These are phyloP conservation scores for Galerucella nymphaeae DNA, from an alignment of 2,888 invertebrate species.

Conservation along the genomic window DNA sequence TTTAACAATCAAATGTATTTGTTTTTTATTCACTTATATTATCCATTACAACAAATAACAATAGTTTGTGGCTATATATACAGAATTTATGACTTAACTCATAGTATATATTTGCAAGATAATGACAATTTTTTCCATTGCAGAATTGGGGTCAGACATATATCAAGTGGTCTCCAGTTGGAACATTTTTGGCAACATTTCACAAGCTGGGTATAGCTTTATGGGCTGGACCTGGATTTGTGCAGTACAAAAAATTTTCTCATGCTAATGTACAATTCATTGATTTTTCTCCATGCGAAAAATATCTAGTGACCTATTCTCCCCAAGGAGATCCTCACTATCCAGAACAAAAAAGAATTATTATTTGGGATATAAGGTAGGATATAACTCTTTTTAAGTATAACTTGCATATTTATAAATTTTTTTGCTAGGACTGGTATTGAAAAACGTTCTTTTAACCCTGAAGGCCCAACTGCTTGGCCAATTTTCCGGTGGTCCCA, in stretches of 20 bases:
- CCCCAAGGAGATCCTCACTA: conserved; percentile 75
- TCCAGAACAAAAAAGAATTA: conserved; percentile 83
- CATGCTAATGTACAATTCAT: conserved; percentile 93
- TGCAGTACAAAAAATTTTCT: conserved; percentile 90
- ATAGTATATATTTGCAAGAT: background rate
- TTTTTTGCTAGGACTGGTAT: conserved; percentile 76
- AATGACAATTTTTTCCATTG: conserved; percentile 38
- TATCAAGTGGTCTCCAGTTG: conserved; percentile 97
- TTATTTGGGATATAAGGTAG: conserved; percentile 95
- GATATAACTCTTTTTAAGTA: background rate
- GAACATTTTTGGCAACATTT: conserved; percentile 96
- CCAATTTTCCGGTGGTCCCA: conserved; percentile 98
- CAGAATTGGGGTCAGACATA: conserved; percentile 97
- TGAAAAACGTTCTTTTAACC: conserved; percentile 91
- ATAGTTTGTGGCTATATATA: too few relatives aligned
- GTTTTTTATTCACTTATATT: too few relatives aligned
- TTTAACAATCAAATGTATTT: too few relatives aligned
- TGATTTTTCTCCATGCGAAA: conserved; percentile 98
- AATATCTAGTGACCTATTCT: conserved; percentile 95
- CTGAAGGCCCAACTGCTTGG: conserved; percentile 84
- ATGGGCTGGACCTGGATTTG: conserved; percentile 96
- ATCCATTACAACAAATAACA: too few relatives aligned
- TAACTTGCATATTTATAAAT: too few relatives aligned
- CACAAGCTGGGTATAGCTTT: conserved; percentile 95
- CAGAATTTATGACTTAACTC: background rate